A percentile compares a stretch with the other conserved stretches of the same genome.
phyloP scores from a whole-genome alignment of 2,888 invertebrate genomes.

The Scaeva pyrastri region DNA sequence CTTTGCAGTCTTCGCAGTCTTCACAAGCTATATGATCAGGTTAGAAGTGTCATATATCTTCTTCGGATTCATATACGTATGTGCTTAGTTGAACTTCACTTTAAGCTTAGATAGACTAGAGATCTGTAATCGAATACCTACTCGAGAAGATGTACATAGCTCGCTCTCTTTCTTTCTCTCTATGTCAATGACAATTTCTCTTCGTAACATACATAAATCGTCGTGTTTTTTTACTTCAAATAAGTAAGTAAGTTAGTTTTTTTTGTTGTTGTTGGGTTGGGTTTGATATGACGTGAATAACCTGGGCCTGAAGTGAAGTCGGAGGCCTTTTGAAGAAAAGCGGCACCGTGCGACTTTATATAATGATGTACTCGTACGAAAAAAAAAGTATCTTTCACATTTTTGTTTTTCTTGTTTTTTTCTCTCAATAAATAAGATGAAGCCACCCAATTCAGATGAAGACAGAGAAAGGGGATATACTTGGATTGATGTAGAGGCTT shows the following conservation, averaged over 20 bases:
- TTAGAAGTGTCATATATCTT: constrained; percentile 67
- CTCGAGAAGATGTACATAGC: constrained; percentile 30
- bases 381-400: constrained; percentile 48
- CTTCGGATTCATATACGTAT: constrained; percentile 6
- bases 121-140: constrained; percentile 68
- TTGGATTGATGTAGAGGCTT: not conserved
- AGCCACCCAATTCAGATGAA: not conserved
- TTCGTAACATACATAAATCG: constrained; percentile 3
- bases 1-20: not conserved
- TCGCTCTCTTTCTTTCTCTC: constrained; percentile 34
- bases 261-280: constrained; percentile 28
- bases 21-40: constrained; percentile 41
- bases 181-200: constrained; percentile 72
- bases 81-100: constrained; percentile 14
- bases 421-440: constrained; percentile 39
- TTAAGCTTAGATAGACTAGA: constrained; percentile 15
- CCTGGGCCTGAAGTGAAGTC: constrained; percentile 56
- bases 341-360: constrained; percentile 24
- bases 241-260: not conserved
- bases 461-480: not conserved
- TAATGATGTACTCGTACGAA: constrained; percentile 57
- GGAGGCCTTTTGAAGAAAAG: constrained; percentile 34
- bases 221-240: too few relatives aligned
- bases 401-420: constrained; percentile 39
- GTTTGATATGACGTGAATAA: constrained; percentile 48